Conservation (phyloP, 2,888 invertebrate species). For the Sympetrum striolatum region DNA sequence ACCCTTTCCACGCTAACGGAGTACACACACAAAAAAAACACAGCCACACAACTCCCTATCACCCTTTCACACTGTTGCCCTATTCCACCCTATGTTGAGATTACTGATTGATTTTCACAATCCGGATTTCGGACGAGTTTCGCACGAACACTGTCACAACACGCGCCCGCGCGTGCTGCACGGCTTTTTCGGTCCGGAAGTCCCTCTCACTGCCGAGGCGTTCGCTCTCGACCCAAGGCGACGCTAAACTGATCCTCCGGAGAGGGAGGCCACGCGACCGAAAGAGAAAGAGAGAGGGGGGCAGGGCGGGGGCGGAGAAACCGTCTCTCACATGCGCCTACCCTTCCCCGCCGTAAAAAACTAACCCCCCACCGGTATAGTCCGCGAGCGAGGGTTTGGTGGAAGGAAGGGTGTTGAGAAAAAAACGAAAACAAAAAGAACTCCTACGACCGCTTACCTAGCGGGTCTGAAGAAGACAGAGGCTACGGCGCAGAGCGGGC, state of each 20-base stretch:
- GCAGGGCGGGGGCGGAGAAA: not conserved
- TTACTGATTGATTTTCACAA: too few relatives aligned
- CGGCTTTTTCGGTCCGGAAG: not conserved
- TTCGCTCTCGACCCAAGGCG: slow-evolving; percentile 35
- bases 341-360: not conserved
- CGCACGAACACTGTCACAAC: not conserved
- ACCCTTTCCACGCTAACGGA: too few relatives aligned
- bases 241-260: slow-evolving; percentile 31
- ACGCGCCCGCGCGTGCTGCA: not conserved
- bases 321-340: not conserved
- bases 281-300: not conserved
- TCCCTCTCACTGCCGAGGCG: not conserved
- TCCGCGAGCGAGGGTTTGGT: not conserved
- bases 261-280: not conserved
- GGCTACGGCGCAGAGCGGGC: too few relatives aligned
- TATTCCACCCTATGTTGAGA: too few relatives aligned
- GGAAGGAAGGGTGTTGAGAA: not conserved
- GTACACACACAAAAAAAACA: too few relatives aligned
- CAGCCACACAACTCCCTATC: too few relatives aligned
- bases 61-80: too few relatives aligned
- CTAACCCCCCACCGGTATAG: not conserved
- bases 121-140: not conserved
- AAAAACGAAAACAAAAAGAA: not conserved
- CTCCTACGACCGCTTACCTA: slow-evolving; percentile 15
- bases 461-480: slow-evolving; percentile 10